Conservation (phyloP, 2,113 vertebrate species). For the Forbesichthys agassizii region DNA sequence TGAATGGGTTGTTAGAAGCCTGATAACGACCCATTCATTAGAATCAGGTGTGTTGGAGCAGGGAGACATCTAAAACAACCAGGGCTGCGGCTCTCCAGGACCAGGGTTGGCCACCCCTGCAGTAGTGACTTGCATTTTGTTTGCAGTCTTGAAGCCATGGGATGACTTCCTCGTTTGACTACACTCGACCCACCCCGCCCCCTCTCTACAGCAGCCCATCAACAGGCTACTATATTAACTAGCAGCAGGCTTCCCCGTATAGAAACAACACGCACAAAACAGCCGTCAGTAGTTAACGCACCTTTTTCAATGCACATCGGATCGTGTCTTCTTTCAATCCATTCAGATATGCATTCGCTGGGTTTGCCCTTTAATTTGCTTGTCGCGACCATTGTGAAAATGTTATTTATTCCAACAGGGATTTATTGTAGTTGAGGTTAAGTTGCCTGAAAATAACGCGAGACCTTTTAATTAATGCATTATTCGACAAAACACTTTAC, state of each 20-base stretch:
- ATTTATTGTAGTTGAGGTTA: slow-evolving; percentile 6
- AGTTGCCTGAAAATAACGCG: slow-evolving; percentile 17
- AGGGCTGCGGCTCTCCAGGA: no score
- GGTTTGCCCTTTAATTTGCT: slow-evolving; percentile 73
- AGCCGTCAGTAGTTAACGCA: slow-evolving; percentile 28
- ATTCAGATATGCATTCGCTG: slow-evolving; percentile 61
- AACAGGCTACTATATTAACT: not conserved
- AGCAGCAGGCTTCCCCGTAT: not conserved
- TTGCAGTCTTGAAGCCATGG: no score
- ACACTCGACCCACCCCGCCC: slow-evolving; percentile 12
- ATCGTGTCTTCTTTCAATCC: slow-evolving; percentile 62
- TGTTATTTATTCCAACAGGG: not conserved
- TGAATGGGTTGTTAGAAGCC: no score
- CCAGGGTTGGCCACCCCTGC: no score
- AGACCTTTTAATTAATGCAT: slow-evolving; percentile 7
- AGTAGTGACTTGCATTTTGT: no score
- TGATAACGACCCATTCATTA: no score
- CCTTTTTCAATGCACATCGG: slow-evolving; percentile 75
- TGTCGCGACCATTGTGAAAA: slow-evolving; percentile 71
- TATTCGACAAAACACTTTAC: not conserved
- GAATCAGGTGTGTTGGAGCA: no score
- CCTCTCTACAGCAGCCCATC: slow-evolving; percentile 57
- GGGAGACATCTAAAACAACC: no score
- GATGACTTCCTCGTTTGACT: slow-evolving; percentile 72
- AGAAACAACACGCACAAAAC: not conserved